phyloP scores from a whole-genome alignment of 2,888 invertebrate species.

The Lysandra bellargus region DNA sequence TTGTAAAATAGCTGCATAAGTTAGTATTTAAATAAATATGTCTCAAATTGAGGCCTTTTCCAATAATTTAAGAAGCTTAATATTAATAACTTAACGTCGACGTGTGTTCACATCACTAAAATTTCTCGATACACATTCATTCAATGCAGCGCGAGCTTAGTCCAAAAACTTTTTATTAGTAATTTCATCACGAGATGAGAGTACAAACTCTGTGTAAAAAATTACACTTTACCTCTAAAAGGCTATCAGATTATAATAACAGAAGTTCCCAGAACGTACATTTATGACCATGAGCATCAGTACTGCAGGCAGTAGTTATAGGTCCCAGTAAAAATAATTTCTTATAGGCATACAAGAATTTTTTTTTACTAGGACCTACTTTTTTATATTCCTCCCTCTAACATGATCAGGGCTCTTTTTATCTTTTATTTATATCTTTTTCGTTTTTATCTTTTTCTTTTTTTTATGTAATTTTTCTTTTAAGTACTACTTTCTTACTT shows the following conservation, averaged over 20 bases:
- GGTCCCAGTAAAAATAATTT: too few species aligned
- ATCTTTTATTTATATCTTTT: too few species aligned
- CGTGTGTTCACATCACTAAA: slow-evolving; percentile 24
- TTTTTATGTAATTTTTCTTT: too few species aligned
- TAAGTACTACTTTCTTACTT: too few species aligned
- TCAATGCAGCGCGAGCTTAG: slow-evolving; percentile 24
- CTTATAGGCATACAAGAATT: neutral
- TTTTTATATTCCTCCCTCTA: too few species aligned
- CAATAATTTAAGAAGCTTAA: too few species aligned
- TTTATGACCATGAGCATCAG: neutral
- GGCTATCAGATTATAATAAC: slow-evolving; percentile 19
- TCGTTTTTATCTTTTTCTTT: too few species aligned
- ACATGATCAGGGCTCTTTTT: too few species aligned
- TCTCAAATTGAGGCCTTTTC: too few species aligned
- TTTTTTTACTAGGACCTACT: neutral
- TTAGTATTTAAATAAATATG: too few species aligned
- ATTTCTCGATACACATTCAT: slow-evolving; percentile 27
- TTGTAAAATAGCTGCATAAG: too few species aligned
- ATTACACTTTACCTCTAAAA: slow-evolving; percentile 19
- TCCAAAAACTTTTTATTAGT: slow-evolving; percentile 26
- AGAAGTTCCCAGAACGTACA: neutral
- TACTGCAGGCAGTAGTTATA: too few species aligned
- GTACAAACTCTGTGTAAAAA: neutral
- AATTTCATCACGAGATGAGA: slow-evolving; percentile 11
- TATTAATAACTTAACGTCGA: neutral